A percentile compares a stretch with the other conserved stretches of the same genome.
Conservation (phyloP, 1,140 invertebrate genomes). For the Aphelenchoides avenae region DNA sequence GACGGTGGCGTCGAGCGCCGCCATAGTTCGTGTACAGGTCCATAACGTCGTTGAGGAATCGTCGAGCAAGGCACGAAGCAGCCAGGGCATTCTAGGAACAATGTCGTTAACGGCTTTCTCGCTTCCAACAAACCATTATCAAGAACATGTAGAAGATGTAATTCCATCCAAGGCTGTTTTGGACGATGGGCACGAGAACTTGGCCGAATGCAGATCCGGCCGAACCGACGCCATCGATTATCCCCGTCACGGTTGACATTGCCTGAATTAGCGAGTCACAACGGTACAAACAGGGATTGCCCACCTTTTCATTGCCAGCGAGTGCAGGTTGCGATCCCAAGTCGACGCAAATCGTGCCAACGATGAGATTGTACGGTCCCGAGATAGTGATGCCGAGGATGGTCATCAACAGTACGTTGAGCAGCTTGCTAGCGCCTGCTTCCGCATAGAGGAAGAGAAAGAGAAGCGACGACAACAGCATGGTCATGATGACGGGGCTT, state of each 20-base stretch:
- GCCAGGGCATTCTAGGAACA: conserved; percentile 28
- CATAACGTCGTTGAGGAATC: conserved; percentile 25
- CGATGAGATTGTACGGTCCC: conserved; percentile 63
- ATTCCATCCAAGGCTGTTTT: conserved; percentile 60
- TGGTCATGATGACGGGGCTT: conserved; percentile 63
- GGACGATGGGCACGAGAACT: conserved; percentile 61
- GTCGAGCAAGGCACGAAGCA: conserved; percentile 28
- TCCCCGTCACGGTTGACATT: conserved; percentile 63
- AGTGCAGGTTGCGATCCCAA: conserved; percentile 55
- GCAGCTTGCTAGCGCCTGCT: conserved; percentile 34
- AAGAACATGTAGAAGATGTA: conserved; percentile 63
- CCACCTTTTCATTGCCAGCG: conserved; percentile 48
- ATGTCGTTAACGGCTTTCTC: background rate
- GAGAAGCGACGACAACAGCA: conserved; percentile 62
- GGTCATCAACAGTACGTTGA: conserved; percentile 61
- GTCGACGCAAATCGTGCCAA: conserved; percentile 63
- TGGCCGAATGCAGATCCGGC: conserved; percentile 63
- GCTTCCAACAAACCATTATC: conserved; percentile 54
- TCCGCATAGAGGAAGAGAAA: conserved; percentile 47
- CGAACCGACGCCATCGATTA: conserved; percentile 64
- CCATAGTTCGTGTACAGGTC: too few species aligned
- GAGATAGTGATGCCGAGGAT: conserved; percentile 62
- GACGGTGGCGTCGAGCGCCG: too few species aligned
- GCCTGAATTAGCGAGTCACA: conserved; percentile 42
- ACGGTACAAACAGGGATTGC: background rate